Evolutionary conservation across 2,888 invertebrate species (phyloP).

Genomic region (Sepiola atlantica): DNA sequence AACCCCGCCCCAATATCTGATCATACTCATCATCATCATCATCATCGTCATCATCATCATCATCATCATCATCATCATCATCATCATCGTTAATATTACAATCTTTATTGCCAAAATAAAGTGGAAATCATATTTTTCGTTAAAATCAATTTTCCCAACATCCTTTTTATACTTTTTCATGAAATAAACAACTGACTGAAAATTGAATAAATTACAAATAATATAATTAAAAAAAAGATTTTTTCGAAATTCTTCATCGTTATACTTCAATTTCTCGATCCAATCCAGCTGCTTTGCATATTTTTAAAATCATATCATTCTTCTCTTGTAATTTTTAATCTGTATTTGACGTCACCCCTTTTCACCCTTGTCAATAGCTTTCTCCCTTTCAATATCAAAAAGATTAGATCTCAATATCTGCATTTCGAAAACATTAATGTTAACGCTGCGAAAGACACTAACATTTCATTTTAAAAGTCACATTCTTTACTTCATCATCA

Average conservation of each 20-base stretch:
- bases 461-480: too few species aligned
- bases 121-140: background rate
- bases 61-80: background rate
- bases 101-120: background rate
- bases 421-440: background rate
- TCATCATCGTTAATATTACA: background rate
- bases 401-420: background rate
- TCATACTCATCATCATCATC: background rate
- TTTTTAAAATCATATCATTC: background rate
- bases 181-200: background rate
- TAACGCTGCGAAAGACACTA: background rate
- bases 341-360: background rate
- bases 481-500: too few species aligned
- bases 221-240: background rate
- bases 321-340: background rate
- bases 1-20: background rate
- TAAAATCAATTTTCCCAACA: background rate
- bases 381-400: background rate
- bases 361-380: background rate
- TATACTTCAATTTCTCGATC: background rate
- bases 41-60: background rate
- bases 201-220: background rate
- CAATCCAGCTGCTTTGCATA: conserved; percentile 11
- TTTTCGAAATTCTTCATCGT: background rate
- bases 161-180: background rate